These are phyloP conservation scores for Hydractinia echinata DNA, from an alignment of 30 jellyfish, hydroid and myxozoan species.

Conservation along the genomic window DNA sequence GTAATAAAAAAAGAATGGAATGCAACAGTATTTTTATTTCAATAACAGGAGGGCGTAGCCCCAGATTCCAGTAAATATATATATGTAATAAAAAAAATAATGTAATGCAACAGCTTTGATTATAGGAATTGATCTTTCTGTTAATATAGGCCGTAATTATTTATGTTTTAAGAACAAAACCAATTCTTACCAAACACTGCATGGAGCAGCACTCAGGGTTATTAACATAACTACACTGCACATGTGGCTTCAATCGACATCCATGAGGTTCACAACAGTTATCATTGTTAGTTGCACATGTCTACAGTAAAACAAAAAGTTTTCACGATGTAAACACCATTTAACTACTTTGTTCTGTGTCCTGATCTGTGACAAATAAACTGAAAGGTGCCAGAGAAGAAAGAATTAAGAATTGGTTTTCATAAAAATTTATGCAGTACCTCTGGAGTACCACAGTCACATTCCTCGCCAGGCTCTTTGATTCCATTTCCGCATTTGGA, in stretches of 20 bases:
- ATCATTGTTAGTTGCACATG: conserved; percentile 54
- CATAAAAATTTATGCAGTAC: conserved; percentile 13
- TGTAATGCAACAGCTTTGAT: no score
- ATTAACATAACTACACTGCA: conserved; percentile 76
- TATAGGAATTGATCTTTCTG: not conserved
- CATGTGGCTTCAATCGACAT: conserved; percentile 63
- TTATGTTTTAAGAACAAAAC: not conserved
- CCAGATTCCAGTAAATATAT: not conserved
- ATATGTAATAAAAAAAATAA: not conserved
- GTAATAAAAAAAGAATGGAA: not conserved
- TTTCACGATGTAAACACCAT: no score
- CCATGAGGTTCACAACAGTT: conserved; percentile 77
- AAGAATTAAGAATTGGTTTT: no score
- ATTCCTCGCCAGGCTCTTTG: conserved; percentile 74
- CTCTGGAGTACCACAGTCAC: conserved; percentile 99
- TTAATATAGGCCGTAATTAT: not conserved
- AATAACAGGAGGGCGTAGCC: not conserved
- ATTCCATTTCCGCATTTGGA: conserved; percentile 90
- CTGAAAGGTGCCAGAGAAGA: no score
- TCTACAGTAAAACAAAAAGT: conserved; percentile 20
- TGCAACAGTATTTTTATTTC: no score
- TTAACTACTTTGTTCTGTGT: no score
- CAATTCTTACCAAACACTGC: conserved; percentile 60
- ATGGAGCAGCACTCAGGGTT: conserved; percentile 76
- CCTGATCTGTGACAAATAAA: no score